Conservation (phyloP, 2,113 vertebrate species). For the Malaclemys terrapin region DNA sequence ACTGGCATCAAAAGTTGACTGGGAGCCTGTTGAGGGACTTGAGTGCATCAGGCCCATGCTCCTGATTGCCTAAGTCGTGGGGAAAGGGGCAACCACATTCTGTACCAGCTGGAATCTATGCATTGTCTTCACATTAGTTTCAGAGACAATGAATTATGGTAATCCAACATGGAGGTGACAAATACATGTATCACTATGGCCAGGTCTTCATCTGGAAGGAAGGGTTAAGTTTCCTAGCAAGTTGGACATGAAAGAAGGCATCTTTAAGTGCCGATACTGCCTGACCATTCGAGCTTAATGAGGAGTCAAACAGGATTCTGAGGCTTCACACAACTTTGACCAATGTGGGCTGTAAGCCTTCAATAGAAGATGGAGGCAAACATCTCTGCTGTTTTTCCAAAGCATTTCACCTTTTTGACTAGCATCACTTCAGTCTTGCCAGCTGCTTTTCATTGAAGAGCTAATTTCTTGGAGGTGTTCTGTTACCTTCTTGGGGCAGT, state of each 20-base stretch:
- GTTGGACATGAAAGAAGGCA: neutral
- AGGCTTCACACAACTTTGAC: neutral
- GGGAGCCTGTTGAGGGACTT: neutral
- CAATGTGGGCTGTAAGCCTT: neutral
- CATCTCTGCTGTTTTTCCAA: neutral
- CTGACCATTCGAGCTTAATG: neutral
- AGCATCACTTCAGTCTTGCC: neutral
- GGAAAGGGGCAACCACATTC: neutral
- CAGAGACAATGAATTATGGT: neutral
- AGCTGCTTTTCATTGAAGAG: neutral
- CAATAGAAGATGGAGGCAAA: neutral
- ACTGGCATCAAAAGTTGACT: neutral
- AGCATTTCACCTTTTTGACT: neutral
- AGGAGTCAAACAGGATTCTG: neutral
- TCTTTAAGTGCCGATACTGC: neutral
- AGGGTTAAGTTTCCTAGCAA: neutral
- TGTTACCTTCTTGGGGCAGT: neutral
- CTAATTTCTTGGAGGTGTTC: neutral
- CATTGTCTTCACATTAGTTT: neutral
- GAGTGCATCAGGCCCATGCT: neutral
- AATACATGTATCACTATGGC: neutral
- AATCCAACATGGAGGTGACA: neutral
- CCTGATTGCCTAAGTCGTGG: neutral
- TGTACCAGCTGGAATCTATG: conserved; percentile 17
- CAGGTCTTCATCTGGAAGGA: neutral